Evolutionary conservation across 2,113 vertebrate genomes (phyloP).

Genomic region (Cervus canadensis): DNA sequence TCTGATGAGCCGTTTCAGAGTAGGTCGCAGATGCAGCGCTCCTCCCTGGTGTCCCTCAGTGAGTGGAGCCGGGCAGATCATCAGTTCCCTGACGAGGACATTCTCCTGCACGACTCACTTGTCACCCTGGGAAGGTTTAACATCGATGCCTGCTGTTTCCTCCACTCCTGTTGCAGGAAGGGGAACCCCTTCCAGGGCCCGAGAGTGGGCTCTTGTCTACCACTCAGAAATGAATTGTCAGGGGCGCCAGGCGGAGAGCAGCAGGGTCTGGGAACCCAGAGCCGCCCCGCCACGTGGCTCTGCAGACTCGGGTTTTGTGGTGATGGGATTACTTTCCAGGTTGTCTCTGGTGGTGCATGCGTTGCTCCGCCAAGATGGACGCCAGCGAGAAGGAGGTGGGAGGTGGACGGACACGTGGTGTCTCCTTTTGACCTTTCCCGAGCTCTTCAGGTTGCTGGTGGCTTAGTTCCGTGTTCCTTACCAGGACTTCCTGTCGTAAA

Average conservation of each 20-base stretch:
- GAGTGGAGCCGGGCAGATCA: background rate
- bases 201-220: background rate
- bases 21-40: fast-evolving
- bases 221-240: background rate
- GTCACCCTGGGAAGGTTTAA: background rate
- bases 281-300: background rate
- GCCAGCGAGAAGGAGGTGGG: background rate
- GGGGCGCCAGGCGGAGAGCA: background rate
- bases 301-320: fast-evolving
- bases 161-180: background rate
- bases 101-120: background rate
- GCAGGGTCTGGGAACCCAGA: background rate
- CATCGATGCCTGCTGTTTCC: background rate
- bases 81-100: background rate
- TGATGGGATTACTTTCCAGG: background rate
- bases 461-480: background rate
- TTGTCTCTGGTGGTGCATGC: background rate
- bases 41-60: too few relatives aligned
- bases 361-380: background rate
- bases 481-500: background rate
- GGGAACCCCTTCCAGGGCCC: background rate
- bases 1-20: background rate
- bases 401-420: background rate
- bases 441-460: background rate
- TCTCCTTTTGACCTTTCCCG: background rate